Evolutionary conservation across 1,140 invertebrate species (phyloP).

Genomic region (Calephelis nemesis): DNA sequence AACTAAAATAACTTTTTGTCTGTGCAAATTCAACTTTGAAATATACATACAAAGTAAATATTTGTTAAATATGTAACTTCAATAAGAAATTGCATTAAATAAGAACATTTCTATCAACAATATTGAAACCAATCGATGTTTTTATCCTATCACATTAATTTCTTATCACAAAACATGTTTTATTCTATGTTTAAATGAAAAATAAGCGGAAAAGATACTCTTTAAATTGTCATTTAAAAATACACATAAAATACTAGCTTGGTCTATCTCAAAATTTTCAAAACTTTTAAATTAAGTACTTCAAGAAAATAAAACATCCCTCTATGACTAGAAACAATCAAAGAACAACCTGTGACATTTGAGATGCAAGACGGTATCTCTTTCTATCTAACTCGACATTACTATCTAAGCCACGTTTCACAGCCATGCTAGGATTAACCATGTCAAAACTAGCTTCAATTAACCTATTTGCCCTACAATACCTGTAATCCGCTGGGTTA

Average conservation of each 20-base stretch:
- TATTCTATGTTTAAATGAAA: too few species aligned
- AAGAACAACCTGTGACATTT: constrained; percentile 65
- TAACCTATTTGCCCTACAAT: constrained; percentile 50
- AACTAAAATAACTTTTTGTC: too few species aligned
- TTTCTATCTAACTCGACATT: constrained; percentile 60
- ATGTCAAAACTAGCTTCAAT: constrained; percentile 57
- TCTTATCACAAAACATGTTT: too few species aligned
- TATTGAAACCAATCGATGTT: too few species aligned
- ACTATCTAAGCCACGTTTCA: constrained; percentile 55
- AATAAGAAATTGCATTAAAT: too few species aligned
- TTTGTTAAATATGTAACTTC: too few species aligned
- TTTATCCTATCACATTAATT: too few species aligned
- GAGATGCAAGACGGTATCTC: constrained; percentile 52
- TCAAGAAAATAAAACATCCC: constrained; percentile 14
- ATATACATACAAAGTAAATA: too few species aligned
- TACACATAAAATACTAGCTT: not conserved
- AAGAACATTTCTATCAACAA: too few species aligned
- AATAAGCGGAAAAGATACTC: too few species aligned
- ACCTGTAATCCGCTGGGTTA: constrained; percentile 52
- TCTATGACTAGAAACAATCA: constrained; percentile 48
- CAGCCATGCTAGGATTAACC: constrained; percentile 52
- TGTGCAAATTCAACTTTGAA: too few species aligned
- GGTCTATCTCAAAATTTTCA: not conserved
- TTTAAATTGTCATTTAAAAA: too few species aligned
- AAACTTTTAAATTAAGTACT: not conserved